Conservation (phyloP, 1,140 invertebrate species). For the Monomorium pharaonis region DNA sequence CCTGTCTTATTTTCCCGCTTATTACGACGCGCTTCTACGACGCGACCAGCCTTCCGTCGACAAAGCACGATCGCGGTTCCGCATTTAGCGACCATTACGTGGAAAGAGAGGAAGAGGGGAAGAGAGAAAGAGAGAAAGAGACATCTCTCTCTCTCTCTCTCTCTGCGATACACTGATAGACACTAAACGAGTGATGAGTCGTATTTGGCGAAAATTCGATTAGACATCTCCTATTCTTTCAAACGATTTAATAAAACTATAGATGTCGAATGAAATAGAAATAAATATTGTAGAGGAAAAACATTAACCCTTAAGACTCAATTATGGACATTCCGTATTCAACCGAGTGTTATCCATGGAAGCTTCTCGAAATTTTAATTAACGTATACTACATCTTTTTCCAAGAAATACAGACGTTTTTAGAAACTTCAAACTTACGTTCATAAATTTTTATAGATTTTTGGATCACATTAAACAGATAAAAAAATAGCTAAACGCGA, state of each 20-base stretch:
- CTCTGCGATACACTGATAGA: not conserved
- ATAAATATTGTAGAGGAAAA: not conserved
- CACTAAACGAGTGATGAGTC: not conserved
- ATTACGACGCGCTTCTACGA: not conserved
- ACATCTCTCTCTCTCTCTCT: too few species aligned
- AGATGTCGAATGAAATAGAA: not conserved
- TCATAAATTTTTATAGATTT: too few species aligned
- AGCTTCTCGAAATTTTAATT: too few species aligned
- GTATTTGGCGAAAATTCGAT: not conserved
- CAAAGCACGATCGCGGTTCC: not conserved
- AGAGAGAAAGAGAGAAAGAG: not conserved
- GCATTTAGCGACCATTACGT: slow-evolving; percentile 15
- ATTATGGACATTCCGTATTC: too few species aligned
- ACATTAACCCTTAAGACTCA: too few species aligned
- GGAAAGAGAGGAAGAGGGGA: not conserved
- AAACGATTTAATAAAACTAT: not conserved
- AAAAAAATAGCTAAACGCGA: too few species aligned
- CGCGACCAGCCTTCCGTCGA: not conserved
- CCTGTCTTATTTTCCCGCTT: slow-evolving; percentile 25
- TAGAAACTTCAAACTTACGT: too few species aligned
- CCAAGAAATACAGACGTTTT: too few species aligned
- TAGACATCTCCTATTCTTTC: not conserved
- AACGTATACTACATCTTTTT: too few species aligned
- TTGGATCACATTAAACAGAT: too few species aligned
- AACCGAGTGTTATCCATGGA: too few species aligned